A percentile compares a stretch with the other conserved stretches of the same genome.
Conservation (phyloP, 1,140 invertebrate genomes). For the Caerostris darwini region DNA sequence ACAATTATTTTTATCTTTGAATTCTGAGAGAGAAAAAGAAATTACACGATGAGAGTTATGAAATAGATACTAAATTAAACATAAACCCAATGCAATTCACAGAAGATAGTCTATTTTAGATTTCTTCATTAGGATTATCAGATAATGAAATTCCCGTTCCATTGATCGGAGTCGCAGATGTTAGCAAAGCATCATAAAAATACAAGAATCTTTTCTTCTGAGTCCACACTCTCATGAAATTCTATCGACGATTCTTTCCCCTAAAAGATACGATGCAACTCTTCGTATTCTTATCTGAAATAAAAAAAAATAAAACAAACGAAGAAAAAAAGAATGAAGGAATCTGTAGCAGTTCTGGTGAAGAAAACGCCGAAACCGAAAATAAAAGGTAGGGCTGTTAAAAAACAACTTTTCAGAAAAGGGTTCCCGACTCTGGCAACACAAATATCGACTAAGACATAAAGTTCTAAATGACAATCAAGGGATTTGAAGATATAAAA, state of each 20-base stretch:
- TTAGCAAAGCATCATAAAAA: slow-evolving; percentile 13
- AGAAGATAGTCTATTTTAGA: too few species aligned
- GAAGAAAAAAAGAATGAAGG: neutral
- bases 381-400: slow-evolving; percentile 22
- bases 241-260: neutral
- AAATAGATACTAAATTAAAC: too few species aligned
- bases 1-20: too few species aligned
- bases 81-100: too few species aligned
- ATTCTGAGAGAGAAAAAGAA: too few species aligned
- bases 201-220: neutral
- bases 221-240: neutral
- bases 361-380: neutral
- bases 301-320: neutral
- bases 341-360: neutral
- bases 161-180: neutral
- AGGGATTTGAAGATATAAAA: slow-evolving; percentile 53
- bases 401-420: slow-evolving; percentile 30
- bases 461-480: slow-evolving; percentile 69
- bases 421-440: slow-evolving; percentile 19
- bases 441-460: slow-evolving; percentile 62
- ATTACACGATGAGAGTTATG: too few species aligned
- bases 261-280: neutral
- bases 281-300: neutral
- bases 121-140: neutral
- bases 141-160: neutral